Conservation (phyloP, 2,888 invertebrate genomes). For the Tinea semifulvella region DNA sequence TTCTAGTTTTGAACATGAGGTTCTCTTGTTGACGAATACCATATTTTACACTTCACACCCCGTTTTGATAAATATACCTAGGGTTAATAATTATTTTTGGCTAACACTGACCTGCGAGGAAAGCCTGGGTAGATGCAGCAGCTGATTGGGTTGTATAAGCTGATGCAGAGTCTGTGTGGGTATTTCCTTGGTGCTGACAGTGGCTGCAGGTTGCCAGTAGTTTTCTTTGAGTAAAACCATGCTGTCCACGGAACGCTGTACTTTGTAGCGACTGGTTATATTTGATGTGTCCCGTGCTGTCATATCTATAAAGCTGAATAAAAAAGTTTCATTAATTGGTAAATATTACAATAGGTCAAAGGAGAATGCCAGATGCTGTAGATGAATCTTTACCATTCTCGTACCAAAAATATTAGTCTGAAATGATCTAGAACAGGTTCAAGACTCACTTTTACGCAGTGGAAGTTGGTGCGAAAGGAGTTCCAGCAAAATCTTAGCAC, state of each 20-base stretch:
- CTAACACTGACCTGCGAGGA: slow-evolving; percentile 97
- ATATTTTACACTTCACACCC: too few species aligned
- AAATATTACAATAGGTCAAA: not conserved
- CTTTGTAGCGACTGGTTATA: slow-evolving; percentile 75
- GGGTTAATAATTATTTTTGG: too few species aligned
- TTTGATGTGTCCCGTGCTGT: slow-evolving; percentile 68
- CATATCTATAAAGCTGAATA: slow-evolving; percentile 75
- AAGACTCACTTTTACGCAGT: too few species aligned
- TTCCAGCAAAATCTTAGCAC: too few species aligned
- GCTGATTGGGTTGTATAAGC: slow-evolving; percentile 88
- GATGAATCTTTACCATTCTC: too few species aligned
- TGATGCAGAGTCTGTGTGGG: slow-evolving; percentile 88
- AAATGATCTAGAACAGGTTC: too few species aligned
- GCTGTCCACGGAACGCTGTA: slow-evolving; percentile 69
- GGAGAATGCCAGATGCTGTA: not conserved
- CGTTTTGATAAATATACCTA: too few species aligned
- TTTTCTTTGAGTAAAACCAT: slow-evolving; percentile 92
- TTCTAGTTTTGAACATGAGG: too few species aligned
- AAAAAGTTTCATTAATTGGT: too few species aligned
- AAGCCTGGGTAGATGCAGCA: slow-evolving; percentile 85
- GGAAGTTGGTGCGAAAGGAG: too few species aligned
- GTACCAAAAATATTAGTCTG: too few species aligned
- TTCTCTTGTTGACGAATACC: too few species aligned
- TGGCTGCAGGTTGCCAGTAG: slow-evolving; percentile 80
- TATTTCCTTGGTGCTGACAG: slow-evolving; percentile 89